These are phyloP conservation scores for Heliocidaris tuberculata DNA, from an alignment of 35 echinoderm and acorn worm genomes.

Conservation along the genomic window DNA sequence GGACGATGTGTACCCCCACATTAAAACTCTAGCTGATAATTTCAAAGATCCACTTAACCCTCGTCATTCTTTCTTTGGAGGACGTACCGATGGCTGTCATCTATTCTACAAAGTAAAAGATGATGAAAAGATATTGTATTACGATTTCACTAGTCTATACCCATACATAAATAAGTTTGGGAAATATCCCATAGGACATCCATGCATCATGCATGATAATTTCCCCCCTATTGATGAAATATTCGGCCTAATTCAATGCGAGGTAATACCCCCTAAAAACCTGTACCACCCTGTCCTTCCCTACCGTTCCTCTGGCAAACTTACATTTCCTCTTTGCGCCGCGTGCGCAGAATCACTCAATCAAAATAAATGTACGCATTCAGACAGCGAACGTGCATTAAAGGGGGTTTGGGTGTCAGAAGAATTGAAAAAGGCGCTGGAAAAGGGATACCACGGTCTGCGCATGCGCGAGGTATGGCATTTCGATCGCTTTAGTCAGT, in stretches of 20 bases:
- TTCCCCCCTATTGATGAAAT: conserved; percentile 7
- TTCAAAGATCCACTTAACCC: too few relatives aligned
- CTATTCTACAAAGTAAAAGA: too few relatives aligned
- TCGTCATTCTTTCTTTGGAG: too few relatives aligned
- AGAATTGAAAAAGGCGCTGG: conserved; percentile 51
- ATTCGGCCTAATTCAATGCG: conserved; percentile 56
- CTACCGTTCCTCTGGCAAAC: conserved; percentile 2
- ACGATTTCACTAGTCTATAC: too few relatives aligned
- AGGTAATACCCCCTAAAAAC: conserved; percentile 26
- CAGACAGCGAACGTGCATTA: conserved; percentile 1
- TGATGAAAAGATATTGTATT: too few relatives aligned
- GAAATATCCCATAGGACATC: conserved; percentile 52
- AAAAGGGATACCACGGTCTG: conserved; percentile 28
- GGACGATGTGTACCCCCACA: too few relatives aligned
- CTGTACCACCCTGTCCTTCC: conserved; percentile 40
- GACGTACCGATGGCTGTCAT: too few relatives aligned
- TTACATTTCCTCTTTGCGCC: conserved; percentile 34
- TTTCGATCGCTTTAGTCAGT: conserved; percentile 8
- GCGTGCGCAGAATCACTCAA: background rate
- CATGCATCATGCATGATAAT: background rate
- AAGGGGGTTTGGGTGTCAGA: conserved; percentile 37
- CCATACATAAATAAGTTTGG: conserved; percentile 52
- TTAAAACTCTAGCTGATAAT: too few relatives aligned
- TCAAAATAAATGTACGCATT: conserved; percentile 23
- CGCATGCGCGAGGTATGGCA: conserved; percentile 27